These are phyloP conservation scores for Drosophila imparisetae DNA, from an alignment of 2,888 invertebrate genomes.

Conservation along the genomic window DNA sequence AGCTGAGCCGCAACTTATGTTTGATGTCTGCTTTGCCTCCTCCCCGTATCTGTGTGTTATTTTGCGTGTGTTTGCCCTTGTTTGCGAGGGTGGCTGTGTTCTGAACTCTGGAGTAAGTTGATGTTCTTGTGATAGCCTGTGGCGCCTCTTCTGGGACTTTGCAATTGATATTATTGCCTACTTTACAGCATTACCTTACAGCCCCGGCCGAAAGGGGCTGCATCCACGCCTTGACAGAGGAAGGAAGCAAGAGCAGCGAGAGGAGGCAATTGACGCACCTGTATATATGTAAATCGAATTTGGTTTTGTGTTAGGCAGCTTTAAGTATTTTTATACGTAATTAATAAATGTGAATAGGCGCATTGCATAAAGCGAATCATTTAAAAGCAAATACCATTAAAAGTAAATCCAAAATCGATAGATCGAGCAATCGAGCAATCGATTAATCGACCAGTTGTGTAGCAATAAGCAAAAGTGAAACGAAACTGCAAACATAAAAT, in stretches of 20 bases:
- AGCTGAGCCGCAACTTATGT: slow-evolving; percentile 66
- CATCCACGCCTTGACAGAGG: slow-evolving; percentile 19
- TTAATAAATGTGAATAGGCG: slow-evolving; percentile 53
- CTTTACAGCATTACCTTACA: slow-evolving; percentile 24
- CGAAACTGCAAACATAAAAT: slow-evolving; percentile 56
- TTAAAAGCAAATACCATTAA: slow-evolving; percentile 25
- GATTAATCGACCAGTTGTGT: slow-evolving; percentile 31
- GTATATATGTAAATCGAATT: slow-evolving; percentile 73
- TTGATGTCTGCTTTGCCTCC: slow-evolving; percentile 59
- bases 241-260: background rate
- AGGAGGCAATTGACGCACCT: slow-evolving; percentile 32
- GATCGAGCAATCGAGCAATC: slow-evolving; percentile 4
- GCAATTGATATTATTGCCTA: slow-evolving; percentile 50
- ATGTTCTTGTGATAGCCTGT: background rate
- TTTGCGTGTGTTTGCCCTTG: background rate
- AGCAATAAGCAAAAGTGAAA: slow-evolving; percentile 52
- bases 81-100: background rate
- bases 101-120: slow-evolving; percentile 43
- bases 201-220: background rate
- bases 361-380: slow-evolving; percentile 23
- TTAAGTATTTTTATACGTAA: slow-evolving; percentile 81
- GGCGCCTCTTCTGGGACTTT: slow-evolving; percentile 11
- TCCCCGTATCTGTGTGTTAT: background rate
- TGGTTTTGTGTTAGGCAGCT: slow-evolving; percentile 60
- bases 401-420: slow-evolving; percentile 31